A percentile compares a stretch with the other conserved stretches of the same genome.
Evolutionary conservation across 2,113 vertebrate species (phyloP).

Genomic region (Benitochromis conjunctus): DNA sequence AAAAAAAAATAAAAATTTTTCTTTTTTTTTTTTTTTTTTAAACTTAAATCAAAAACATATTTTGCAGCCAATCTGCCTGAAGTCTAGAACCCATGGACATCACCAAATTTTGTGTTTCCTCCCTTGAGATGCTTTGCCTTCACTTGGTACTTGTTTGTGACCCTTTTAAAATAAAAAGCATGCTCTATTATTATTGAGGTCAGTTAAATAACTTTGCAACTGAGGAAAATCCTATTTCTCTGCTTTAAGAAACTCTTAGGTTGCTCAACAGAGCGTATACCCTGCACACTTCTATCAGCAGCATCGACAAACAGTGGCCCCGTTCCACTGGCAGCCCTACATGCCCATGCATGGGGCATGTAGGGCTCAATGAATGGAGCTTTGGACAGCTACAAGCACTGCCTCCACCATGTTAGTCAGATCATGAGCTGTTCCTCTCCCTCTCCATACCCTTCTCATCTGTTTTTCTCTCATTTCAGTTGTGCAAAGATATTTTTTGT

Average conservation of each 20-base stretch:
- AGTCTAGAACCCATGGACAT: background rate
- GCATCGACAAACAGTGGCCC: background rate
- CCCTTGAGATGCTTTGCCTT: background rate
- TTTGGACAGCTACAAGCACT: no score
- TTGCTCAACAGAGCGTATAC: background rate
- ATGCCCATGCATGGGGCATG: accelerated
- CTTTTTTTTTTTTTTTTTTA: no score
- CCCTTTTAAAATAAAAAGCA: background rate
- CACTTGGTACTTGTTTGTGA: background rate
- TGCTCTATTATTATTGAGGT: background rate
- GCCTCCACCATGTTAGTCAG: background rate
- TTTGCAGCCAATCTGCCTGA: background rate
- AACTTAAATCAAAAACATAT: background rate
- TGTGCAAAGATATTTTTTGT: background rate
- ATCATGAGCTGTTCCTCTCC: accelerated
- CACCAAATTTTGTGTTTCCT: background rate
- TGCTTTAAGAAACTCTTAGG: background rate
- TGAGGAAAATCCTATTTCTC: background rate
- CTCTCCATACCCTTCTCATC: background rate
- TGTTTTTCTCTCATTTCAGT: background rate
- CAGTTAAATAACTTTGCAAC: background rate
- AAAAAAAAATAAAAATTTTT: no score
- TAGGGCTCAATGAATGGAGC: no score
- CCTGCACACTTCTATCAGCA: background rate
- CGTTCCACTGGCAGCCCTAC: background rate